Base-by-base conservation (phyloP, 2,113 vertebrate species). In the Pica pica region DNA sequence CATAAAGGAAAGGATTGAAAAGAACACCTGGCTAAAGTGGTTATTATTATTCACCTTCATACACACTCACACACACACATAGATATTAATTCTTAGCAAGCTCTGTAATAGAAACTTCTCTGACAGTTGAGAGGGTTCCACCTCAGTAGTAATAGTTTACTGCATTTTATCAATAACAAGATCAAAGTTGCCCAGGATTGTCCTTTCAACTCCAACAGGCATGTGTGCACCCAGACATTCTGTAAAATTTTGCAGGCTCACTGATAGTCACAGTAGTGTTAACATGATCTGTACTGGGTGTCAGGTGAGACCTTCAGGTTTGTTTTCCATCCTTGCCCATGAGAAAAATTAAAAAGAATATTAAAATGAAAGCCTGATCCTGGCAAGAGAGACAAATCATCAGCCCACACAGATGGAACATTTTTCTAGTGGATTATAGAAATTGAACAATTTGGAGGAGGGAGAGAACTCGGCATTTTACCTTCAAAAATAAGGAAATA, bases 1-100 rank as follows among this genome's bases (percentile, higher is more conserved):
- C 87, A 91, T 55, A 89, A 91, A 89, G 65, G 70, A 95, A 94
- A 92, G 53, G n/a, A 83, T 68, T 92, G 76, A 90, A 96, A 94
- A 92, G 60, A 90, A 18, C 83, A 85, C 42, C 89, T 95, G 89
- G 91, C 82, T 93, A 60, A 90, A 87, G 59, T 39, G 13, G 87
- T 91, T 96, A 74, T 89, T 88, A 65, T 90, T 92, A 92, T 93
- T 94, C 89, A 80, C 76, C 47, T 65, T 93, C 73, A 83, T 89
- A 90, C 68, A 83, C 20, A 24, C 31, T 57, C 53, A 7, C 30
- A 65, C 53, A 73, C 55, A 74, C 61, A 59, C 33, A 57, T 3
- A 93, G 47, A 63, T 69, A 87, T 75, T 77, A 93, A 94, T 90
- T 76, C 63, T 76, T 46, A 83, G 31, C 68, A 93, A 65, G 50